Evolutionary conservation across 2,113 vertebrate genomes (phyloP), one percentile per base, ranked within the genome.

Genomic region (Paradoxurus hermaphroditus): DNA sequence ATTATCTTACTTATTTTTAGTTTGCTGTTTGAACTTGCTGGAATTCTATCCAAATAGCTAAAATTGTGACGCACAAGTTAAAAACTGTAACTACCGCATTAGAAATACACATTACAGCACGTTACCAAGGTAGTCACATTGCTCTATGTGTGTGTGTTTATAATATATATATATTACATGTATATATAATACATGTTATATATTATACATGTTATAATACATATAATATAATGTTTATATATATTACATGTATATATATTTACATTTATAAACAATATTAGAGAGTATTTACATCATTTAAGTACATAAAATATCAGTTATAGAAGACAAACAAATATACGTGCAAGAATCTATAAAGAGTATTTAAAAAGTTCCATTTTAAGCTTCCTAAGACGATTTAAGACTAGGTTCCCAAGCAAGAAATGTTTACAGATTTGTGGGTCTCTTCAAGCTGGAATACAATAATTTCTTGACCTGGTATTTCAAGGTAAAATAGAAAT

Each of bases 11-110:
- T 90, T 92, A 44, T 73, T 87, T 85, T 85, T 91, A 75, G 78
- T 92, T 92, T 97, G 46, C 82, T 94, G n/a, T 85, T 39, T 86
- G 56, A 75, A 72, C 79, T 95, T 86, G 15, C 41, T 96, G 46
- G 2, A 5, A 12, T 34, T 90, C 39, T 92, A 94, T 27, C 29
- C 87, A 95, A 93, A 63, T 53, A 86, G 82, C 19, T 93, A 90
- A n/a, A 77, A 56, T 31, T 72, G 15, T 88, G 34, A 91, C 21
- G 95, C 0, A 78, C 8, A 88, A 67, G 77, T 94, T 92, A 95
- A 53, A 7, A 96, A 51, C 51, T 87, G 63, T 44, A 85, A 86
- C 75, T 82, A 62, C 23, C 0, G 0, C 79, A 84, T 3, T 81
- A 73, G 21, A 93, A 94, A 83, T 27, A 65, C 0, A 53, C 31